These are phyloP conservation scores for Uloborus diversus DNA, from an alignment of 1,140 invertebrate genomes.

Conservation along the genomic window DNA sequence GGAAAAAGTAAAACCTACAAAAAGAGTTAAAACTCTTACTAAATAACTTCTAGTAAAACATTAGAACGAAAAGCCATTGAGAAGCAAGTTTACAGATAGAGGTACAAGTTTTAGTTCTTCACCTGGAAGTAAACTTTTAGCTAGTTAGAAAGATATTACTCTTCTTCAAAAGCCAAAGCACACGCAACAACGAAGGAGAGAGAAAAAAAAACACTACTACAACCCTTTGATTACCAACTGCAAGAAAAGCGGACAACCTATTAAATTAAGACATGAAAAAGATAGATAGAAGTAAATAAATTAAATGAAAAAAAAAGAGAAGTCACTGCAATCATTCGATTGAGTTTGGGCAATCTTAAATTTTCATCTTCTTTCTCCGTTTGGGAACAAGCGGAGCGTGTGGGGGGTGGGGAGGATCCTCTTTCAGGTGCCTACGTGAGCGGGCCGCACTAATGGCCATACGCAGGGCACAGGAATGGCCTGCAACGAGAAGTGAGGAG, in stretches of 20 bases:
- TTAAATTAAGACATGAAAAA: conserved; percentile 22
- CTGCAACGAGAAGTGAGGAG: background rate
- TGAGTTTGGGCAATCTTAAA: conserved; percentile 25
- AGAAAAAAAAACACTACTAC: background rate
- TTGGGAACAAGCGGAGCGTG: background rate
- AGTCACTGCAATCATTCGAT: conserved; percentile 20
- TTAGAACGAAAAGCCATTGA: too few species aligned
- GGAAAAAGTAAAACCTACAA: too few species aligned
- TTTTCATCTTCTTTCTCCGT: conserved; percentile 15
- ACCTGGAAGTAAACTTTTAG: too few species aligned
- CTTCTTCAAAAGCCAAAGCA: background rate
- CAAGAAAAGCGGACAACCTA: conserved; percentile 15
- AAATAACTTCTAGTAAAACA: too few species aligned
- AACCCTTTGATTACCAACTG: conserved; percentile 27
- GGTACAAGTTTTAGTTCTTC: too few species aligned
- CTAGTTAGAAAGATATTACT: background rate
- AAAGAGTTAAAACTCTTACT: too few species aligned
- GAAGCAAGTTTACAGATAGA: too few species aligned
- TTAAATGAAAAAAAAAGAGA: conserved; percentile 59
- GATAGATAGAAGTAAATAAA: conserved; percentile 68
- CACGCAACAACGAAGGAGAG: too few species aligned
- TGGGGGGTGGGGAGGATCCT: background rate
- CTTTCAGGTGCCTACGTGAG: background rate
- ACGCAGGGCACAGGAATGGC: background rate
- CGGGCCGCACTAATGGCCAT: background rate